Evolutionary conservation across 2,797 vertebrate species (phyloP).

Genomic region (Sebastes itinus): DNA sequence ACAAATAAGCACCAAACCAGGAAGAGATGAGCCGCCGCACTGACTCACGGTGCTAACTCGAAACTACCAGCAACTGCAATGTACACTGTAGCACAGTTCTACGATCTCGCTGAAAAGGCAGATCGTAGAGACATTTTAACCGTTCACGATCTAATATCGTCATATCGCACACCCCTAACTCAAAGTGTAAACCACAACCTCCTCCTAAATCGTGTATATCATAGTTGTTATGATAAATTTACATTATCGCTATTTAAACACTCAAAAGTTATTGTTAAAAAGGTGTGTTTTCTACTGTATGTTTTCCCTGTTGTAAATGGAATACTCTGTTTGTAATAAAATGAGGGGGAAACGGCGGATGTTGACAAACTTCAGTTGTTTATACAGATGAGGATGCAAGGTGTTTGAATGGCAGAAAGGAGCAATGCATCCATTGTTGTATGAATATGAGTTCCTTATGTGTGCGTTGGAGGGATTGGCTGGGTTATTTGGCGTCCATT

Average conservation of each 20-base stretch:
- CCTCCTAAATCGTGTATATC: slow-evolving; percentile 20
- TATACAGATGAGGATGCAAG: slow-evolving; percentile 11
- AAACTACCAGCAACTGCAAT: too few relatives aligned
- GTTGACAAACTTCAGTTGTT: slow-evolving; percentile 8
- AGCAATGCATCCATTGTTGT: slow-evolving; percentile 4
- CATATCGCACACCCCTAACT: too few relatives aligned
- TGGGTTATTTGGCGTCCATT: slow-evolving; percentile 53
- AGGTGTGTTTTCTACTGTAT: slow-evolving; percentile 62
- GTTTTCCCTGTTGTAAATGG: slow-evolving; percentile 48
- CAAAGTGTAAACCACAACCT: not conserved
- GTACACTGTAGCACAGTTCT: too few relatives aligned
- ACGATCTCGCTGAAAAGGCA: too few relatives aligned
- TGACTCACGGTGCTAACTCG: too few relatives aligned
- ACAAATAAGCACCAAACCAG: too few relatives aligned
- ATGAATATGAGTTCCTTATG: slow-evolving; percentile 40
- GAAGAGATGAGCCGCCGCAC: too few relatives aligned
- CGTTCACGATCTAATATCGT: too few relatives aligned
- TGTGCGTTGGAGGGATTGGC: slow-evolving; percentile 30
- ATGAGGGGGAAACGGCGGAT: slow-evolving; percentile 13
- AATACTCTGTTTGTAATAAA: slow-evolving; percentile 71
- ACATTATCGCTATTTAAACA: slow-evolving; percentile 44
- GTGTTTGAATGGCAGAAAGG: slow-evolving; percentile 4
- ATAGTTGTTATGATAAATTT: slow-evolving; percentile 33
- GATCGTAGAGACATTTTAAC: too few relatives aligned
- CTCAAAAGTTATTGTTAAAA: slow-evolving; percentile 10